phyloP scores from a whole-genome alignment of 2,797 vertebrate genomes.

The Phoeniculus purpureus region DNA sequence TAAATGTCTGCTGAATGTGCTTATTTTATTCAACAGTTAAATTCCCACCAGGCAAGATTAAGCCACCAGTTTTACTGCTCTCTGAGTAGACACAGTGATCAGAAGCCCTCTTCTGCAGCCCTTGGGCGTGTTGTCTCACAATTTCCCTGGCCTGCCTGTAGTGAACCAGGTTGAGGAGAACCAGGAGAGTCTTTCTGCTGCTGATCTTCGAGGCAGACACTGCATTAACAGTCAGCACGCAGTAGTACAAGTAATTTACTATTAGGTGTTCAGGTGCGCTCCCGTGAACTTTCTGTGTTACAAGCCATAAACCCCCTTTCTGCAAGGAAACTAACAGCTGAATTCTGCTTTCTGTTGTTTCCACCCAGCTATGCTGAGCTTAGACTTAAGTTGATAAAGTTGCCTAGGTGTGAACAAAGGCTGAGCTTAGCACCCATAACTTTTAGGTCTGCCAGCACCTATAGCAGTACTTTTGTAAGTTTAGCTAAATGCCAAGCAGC shows the following conservation, averaged over 20 bases:
- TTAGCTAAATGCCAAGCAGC: slow-evolving; percentile 16
- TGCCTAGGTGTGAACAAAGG: neutral
- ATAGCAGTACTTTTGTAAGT: neutral
- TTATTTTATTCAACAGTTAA: slow-evolving; percentile 20
- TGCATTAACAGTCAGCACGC: neutral
- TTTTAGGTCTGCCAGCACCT: neutral
- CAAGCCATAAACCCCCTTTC: slow-evolving; percentile 52
- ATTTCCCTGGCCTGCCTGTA: slow-evolving; percentile 14
- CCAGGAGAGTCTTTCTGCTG: neutral
- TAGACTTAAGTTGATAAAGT: neutral
- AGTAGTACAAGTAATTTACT: neutral
- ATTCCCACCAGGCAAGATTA: slow-evolving; percentile 1
- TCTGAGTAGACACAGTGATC: slow-evolving; percentile 14
- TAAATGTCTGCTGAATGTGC: neutral
- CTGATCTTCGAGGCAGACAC: neutral
- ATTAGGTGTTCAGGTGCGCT: neutral
- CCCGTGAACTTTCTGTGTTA: slow-evolving; percentile 12
- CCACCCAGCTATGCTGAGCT: neutral
- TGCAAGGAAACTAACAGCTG: slow-evolving; percentile 13
- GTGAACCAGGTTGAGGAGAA: slow-evolving; percentile 1
- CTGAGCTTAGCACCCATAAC: neutral
- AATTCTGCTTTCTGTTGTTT: neutral
- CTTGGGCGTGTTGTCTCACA: neutral
- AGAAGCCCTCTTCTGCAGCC: slow-evolving; percentile 2
- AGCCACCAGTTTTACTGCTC: slow-evolving; percentile 28